Conservation (phyloP, 2,797 vertebrate species). For the Neoniphon sammara region DNA sequence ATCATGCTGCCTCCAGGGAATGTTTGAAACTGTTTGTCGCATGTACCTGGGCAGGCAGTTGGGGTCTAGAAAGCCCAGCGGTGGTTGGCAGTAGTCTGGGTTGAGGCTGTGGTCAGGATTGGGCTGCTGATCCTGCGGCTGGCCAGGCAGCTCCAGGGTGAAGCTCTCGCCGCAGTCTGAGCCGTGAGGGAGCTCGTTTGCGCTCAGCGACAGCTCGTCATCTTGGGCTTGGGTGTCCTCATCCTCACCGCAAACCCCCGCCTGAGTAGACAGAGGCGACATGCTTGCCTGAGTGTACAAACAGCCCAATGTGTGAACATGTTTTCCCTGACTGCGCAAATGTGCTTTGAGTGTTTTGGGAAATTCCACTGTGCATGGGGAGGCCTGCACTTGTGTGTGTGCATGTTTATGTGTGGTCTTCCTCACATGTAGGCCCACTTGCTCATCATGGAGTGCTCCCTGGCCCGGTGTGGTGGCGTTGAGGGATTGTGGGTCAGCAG, state of each 20-base stretch:
- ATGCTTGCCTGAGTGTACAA: background rate
- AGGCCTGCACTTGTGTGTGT: background rate
- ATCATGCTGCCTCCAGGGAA: background rate
- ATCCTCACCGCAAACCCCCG: conserved; percentile 83
- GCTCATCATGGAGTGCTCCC: conserved; percentile 74
- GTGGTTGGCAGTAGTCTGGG: conserved; percentile 75
- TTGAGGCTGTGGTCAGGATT: conserved; percentile 69
- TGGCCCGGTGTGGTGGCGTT: conserved; percentile 87
- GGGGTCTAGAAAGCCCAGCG: conserved; percentile 81
- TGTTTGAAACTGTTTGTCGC: conserved; percentile 23
- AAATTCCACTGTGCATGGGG: background rate
- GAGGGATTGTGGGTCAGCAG: conserved; percentile 86
- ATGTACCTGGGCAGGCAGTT: conserved; percentile 81
- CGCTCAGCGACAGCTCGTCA: conserved; percentile 91
- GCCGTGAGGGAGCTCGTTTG: conserved; percentile 89
- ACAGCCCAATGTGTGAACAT: no score
- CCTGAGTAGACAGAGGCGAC: conserved; percentile 71
- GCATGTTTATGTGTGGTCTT: background rate
- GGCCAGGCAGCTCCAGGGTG: conserved; percentile 89
- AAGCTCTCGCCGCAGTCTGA: conserved; percentile 95
- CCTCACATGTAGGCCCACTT: conserved; percentile 68
- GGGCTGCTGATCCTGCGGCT: conserved; percentile 83
- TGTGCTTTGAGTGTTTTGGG: background rate
- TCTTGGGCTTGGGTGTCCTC: conserved; percentile 89
- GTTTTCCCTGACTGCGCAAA: no score